These are phyloP conservation scores for Zaprionus lachaisei DNA, from an alignment of 1,140 invertebrate species.

Conservation along the genomic window DNA sequence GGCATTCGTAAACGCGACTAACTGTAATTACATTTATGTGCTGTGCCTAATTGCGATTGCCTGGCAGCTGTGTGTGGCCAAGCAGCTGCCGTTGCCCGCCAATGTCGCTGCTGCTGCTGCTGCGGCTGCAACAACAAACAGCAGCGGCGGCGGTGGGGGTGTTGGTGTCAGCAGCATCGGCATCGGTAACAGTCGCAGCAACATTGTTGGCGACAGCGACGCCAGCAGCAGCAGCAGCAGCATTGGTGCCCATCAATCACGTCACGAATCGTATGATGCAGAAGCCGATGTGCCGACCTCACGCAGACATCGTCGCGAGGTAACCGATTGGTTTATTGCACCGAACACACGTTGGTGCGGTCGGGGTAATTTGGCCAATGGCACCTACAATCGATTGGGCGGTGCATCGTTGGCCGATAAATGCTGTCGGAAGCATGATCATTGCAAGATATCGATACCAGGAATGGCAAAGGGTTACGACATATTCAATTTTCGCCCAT, in stretches of 20 bases:
- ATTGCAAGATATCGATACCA: constrained; percentile 89
- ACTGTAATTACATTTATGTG: constrained; percentile 44
- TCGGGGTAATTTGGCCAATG: constrained; percentile 88
- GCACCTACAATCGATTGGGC: constrained; percentile 89
- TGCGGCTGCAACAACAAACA: constrained; percentile 29
- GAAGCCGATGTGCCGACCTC: constrained; percentile 6
- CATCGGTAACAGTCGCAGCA: constrained; percentile 13
- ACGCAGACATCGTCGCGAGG: constrained; percentile 83
- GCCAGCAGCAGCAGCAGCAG: constrained; percentile 9
- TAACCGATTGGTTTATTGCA: constrained; percentile 87
- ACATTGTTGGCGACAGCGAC: constrained; percentile 2
- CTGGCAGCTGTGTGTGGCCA: constrained; percentile 55
- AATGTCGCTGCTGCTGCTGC: constrained; percentile 42
- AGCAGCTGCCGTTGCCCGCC: constrained; percentile 55
- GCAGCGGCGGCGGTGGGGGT: constrained; percentile 15
- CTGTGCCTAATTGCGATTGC: constrained; percentile 45
- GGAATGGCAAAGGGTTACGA: constrained; percentile 89
- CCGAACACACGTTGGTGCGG: constrained; percentile 95
- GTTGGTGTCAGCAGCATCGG: neutral
- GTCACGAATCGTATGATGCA: constrained; percentile 70
- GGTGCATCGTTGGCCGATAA: constrained; percentile 88
- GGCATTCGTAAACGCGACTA: constrained; percentile 14
- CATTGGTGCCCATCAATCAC: constrained; percentile 29
- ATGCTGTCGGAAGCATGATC: constrained; percentile 93
- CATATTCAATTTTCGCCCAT: constrained; percentile 92